Evolutionary conservation across 2,888 invertebrate species (phyloP), one percentile per base, ranked within the genome.

Genomic region (Craniophora ligustri): DNA sequence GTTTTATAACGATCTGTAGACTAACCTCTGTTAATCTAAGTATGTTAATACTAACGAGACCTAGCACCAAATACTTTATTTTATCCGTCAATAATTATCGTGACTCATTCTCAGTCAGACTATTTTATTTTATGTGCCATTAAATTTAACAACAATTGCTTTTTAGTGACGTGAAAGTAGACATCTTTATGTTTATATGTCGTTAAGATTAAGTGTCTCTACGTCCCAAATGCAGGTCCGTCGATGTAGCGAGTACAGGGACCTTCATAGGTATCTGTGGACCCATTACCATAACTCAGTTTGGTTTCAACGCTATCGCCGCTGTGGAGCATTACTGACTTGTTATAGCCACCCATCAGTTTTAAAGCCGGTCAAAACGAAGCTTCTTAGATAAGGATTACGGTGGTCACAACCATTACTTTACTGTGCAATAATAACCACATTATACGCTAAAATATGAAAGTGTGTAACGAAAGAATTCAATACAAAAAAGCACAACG

Each of bases 81-180:
- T 75, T 70, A 78, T 72, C 71, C 70, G 65, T 81, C 78, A 78
- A 79, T 77, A 86, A 88, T 88, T 85, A 88, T 78, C 79, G 67
- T 84, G 84, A 85, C n/a, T n/a, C n/a, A n/a, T n/a, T n/a, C n/a
- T n/a, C n/a, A n/a, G 75, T 84, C 82, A 75, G 72, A 72, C 80
- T 77, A 79, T 87, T 89, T 88, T 88, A 88, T 89, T 91, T 92
- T 85, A 91, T 87, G 86, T 64, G 62, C 78, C 86, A 87, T 91
- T 85, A 92, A 90, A 88, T 91, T 92, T 92, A 91, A 92, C 89
- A 89, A 91, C 89, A 89, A 91, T 91, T 85, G 84, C 84, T 83
- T 89, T 87, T 90, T 85, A 88, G 88, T 89, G 89, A 88, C 82
- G 81, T 77, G 79, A 78, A 80, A 85, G 82, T 84, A 82, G 87